Base-by-base conservation (phyloP, 2,113 vertebrate genomes). In the Baryphthengus martii region DNA sequence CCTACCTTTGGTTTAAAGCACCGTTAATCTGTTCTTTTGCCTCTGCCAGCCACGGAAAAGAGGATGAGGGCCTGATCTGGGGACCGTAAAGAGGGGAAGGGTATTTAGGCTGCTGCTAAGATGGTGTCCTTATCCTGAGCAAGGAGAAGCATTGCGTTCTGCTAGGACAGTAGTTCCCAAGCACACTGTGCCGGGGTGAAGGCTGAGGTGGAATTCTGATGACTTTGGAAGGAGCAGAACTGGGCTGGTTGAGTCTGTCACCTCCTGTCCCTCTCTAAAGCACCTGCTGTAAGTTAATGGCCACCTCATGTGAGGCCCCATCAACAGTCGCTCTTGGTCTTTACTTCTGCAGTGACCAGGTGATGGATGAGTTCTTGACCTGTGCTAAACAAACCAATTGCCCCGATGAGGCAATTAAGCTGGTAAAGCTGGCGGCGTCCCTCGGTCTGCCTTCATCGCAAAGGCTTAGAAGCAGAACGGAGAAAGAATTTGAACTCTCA, bases 401-500 rank as follows among this genome's bases (percentile, higher is more conserved):
- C 16, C 58, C 98, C 3, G 85, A 96, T 17, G 97, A 95, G 89
- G 99, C 99, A 0, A 89, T 99, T 53, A 97, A 98, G 80, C 85
- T 99, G 62, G 98, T 99, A 14, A 98, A 98, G 97, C 89, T 99
- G 90, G 98, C 99, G 0, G 97, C 97, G 1, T 79, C 97, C 76
- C 98, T 99, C 18, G 98, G 98, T 67, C 96, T 99, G 37, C 95
- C 97, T 8, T 21, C 91, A 5, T 98, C 97, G 7, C 90, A 98
- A 7, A 74, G 7, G 19, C 98, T 99, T 26, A 96, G 97, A 12
- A 95, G 93, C 83, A 97, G 91, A 73, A 92, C 81, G 0, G 94
- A 90, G 82, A 37, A 97, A 33, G 98, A 98, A 44, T 99, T 99
- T 72, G 47, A 97, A 11, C 85, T 99, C 63, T 97, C 91, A 17